These are phyloP conservation scores for Silvanus unidentatus DNA, from an alignment of 2,888 invertebrate genomes.

Conservation along the genomic window DNA sequence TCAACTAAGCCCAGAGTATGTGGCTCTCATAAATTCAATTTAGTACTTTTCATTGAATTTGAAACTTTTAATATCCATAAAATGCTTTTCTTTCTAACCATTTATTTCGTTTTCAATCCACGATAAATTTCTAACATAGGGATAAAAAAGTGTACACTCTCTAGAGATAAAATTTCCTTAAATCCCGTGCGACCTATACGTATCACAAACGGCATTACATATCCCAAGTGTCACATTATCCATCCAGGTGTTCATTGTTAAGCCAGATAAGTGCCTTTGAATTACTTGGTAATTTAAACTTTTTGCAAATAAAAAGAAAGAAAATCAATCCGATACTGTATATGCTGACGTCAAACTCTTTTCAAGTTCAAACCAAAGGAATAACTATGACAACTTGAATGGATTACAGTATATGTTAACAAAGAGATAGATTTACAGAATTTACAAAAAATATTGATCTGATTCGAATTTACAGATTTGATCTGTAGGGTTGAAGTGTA, in stretches of 20 bases:
- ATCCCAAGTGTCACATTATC: conserved; percentile 34
- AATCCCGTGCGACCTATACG: conserved; percentile 29
- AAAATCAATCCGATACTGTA: not conserved
- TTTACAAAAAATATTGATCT: not conserved
- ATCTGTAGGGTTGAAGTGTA: conserved; percentile 24
- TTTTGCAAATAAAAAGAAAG: not conserved
- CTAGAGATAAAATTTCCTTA: conserved; percentile 25
- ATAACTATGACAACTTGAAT: too few species aligned
- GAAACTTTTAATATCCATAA: conserved; percentile 10
- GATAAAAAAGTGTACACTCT: conserved; percentile 9
- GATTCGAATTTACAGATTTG: not conserved
- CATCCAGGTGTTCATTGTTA: conserved; percentile 20
- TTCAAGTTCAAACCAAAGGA: too few species aligned
- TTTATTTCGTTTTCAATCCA: conserved; percentile 29
- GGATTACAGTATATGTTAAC: too few species aligned
- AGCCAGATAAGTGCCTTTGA: conserved; percentile 5
- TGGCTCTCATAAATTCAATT: not conserved
- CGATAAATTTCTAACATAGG: conserved; percentile 25
- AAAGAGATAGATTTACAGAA: not conserved
- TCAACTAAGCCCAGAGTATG: too few species aligned
- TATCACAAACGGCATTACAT: conserved; percentile 32
- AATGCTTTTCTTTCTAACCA: conserved; percentile 15
- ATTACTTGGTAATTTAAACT: conserved; percentile 5
- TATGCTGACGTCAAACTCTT: too few species aligned
- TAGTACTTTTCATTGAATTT: conserved; percentile 1